Evolutionary conservation across 2,797 vertebrate species (phyloP).

Genomic region (Tachyglossus aculeatus): DNA sequence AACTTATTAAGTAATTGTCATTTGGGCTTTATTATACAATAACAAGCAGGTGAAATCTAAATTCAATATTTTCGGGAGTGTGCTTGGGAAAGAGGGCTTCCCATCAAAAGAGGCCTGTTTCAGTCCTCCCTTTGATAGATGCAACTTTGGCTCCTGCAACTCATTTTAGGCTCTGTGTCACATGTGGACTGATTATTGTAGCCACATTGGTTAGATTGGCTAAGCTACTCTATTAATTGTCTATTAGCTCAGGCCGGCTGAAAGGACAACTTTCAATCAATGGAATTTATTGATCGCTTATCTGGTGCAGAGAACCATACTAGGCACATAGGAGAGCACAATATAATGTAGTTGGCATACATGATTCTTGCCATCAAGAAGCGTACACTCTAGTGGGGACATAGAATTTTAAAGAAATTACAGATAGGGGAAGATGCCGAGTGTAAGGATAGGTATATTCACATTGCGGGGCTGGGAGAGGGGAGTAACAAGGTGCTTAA

Average conservation of each 20-base stretch:
- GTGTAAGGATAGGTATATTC: not conserved
- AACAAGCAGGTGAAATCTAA: constrained; percentile 50
- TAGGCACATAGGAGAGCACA: no score
- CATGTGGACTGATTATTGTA: constrained; percentile 44
- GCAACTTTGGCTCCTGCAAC: constrained; percentile 43
- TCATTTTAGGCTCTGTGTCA: constrained; percentile 50
- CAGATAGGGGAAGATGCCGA: no score
- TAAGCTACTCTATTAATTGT: no score
- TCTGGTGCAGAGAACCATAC: not conserved
- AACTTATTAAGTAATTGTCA: constrained; percentile 68
- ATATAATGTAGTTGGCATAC: no score
- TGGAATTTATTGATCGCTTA: constrained; percentile 41
- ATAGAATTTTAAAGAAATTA: no score
- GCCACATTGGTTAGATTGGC: constrained; percentile 39
- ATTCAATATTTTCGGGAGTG: constrained; percentile 57
- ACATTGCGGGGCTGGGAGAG: no score
- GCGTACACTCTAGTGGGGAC: no score
- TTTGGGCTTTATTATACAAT: constrained; percentile 70
- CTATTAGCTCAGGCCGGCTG: no score
- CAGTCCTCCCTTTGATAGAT: constrained; percentile 18
- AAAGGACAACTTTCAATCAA: no score
- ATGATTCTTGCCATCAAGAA: no score
- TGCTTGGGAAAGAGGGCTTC: constrained; percentile 55
- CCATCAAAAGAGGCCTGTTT: constrained; percentile 35
- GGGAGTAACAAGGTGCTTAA: no score